Evolutionary conservation across 2,113 vertebrate species (phyloP), one percentile per base, ranked within the genome.

Genomic region (Trematomus loennbergii): DNA sequence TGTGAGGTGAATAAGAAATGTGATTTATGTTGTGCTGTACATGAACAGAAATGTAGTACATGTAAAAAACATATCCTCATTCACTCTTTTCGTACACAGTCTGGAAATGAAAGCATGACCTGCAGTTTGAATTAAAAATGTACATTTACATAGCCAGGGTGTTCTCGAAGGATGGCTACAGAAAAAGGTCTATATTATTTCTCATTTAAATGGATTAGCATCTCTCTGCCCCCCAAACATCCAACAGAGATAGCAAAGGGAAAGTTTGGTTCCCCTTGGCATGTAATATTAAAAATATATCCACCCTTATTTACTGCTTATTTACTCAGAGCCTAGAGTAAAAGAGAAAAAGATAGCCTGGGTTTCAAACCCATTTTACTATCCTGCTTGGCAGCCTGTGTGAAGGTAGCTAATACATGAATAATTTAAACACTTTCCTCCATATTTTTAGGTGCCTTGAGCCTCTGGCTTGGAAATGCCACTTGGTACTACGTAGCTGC

Each of bases 171-270:
- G 70, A 83, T 16, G 20, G 25, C n/a, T 62, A 60, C 9, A 40
- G 5, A 64, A 53, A 72, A 82, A 82, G 70, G 72, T 82, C 85
- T 87, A 46, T 81, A 69, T 78, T 81, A 52, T 40, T 43, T 72
- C 52, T 84, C 46, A 79, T 84, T 86, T 81, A 82, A 87, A 88
- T 79, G 58, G 70, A 90, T 91, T 89, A 81, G 61, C 79, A 85
- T 86, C 48, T 82, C 50, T 77, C 64, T 85, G 40, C 33, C 67
- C 65, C 77, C 29, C 50, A 69, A 82, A 69, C 71, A 83, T 83
- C 60, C 50, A 83, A 29, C 22, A 68, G 72, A 82, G 62, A 78
- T 40, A 53, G 74, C 70, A 83, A 76, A 75, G 58, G 48, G 11
- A 70, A 70, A 71, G 52, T 59, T 60, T 48, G 63, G 48, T 45